Evolutionary conservation across 2,113 vertebrate genomes (phyloP).

Genomic region (Budorcas taxicolor): DNA sequence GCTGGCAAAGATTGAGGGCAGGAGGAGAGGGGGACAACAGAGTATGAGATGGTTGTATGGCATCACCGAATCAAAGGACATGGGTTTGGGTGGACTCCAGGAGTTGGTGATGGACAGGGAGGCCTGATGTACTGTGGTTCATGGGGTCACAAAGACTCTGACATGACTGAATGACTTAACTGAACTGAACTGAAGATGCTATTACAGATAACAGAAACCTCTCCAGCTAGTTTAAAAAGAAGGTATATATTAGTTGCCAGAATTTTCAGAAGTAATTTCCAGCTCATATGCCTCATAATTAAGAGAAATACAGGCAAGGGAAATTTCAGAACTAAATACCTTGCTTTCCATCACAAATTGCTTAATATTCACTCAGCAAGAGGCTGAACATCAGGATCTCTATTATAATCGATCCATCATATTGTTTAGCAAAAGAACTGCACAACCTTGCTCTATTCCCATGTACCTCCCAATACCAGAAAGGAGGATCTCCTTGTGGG

Average conservation of each 20-base stretch:
- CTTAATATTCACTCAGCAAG: not conserved
- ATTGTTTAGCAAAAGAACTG: not conserved
- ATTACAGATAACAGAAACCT: not conserved
- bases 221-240: not conserved
- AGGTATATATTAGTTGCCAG: not conserved
- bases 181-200: not conserved
- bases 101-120: no score
- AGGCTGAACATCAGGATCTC: not conserved
- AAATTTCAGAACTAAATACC: not conserved
- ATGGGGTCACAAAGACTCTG: no score
- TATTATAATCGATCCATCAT: not conserved
- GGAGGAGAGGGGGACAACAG: no score
- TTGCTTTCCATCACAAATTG: not conserved
- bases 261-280: not conserved
- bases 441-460: not conserved
- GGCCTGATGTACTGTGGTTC: no score
- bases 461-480: not conserved
- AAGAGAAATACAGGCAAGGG: not conserved
- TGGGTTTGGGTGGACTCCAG: no score
- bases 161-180: no score
- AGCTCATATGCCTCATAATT: not conserved
- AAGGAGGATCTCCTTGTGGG: not conserved
- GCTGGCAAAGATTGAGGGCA: no score
- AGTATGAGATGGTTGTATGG: no score
- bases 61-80: no score